Evolutionary conservation across 2,797 vertebrate species (phyloP), one percentile per base, ranked within the genome.

Genomic region (Sciurus carolinensis): DNA sequence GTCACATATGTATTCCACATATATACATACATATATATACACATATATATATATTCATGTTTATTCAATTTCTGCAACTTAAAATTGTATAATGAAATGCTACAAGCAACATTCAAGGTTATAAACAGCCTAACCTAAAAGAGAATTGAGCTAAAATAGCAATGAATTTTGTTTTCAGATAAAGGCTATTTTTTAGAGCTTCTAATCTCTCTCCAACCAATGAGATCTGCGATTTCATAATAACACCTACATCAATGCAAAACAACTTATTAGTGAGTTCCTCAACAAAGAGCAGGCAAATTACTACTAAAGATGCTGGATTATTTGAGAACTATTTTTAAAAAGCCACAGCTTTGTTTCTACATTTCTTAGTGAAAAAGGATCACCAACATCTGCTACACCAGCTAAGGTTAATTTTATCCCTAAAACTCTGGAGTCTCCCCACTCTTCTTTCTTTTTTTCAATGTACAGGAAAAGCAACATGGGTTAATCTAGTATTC

Each of bases 151-250:
- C 20, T 52, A 71, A 72, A 69, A n/a, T n/a, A 80, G 15, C 3
- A 77, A 76, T n/a, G 18, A 77, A 82, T 93, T 96, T 77, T 91
- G 71, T 86, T 95, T 91, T 69, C 76, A 94, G 82, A 89, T 67
- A 47, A 84, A 81, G 2, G 4, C 9, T 83, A 14, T 44, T 97
- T 84, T 85, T 72, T 57, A 72, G 3, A 87, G 67, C 69, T 42
- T 77, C 11, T 39, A 76, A 9, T 87, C 13, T 33, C 83, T 87
- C 64, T n/a, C 52, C 66, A 90, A 44, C 14, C 47, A 91, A 62
- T 1, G 54, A 72, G 8, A 57, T 83, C 36, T 77, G 8, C 42
- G 30, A 90, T 73, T 39, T 36, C n/a, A 73, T 64, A 64, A 57
- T 85, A 81, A 96, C 33, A 95, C 8, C 69, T 89, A 83, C 26